phyloP scores from a whole-genome alignment of 2,797 vertebrate genomes.

The Rhinichthys osculus region DNA sequence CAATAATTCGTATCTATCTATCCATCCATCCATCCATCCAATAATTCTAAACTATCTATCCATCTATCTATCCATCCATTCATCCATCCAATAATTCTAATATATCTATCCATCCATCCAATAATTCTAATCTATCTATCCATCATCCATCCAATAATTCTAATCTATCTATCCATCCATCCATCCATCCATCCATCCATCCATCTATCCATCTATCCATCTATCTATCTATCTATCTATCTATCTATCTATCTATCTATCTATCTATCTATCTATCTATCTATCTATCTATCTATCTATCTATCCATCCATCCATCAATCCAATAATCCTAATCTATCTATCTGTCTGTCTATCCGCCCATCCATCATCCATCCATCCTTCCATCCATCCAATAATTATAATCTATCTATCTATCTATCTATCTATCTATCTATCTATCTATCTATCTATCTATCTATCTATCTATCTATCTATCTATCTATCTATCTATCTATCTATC shows the following conservation, averaged over 20 bases:
- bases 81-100: too few relatives aligned
- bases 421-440: neutral
- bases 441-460: accelerated
- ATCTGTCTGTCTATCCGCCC: too few relatives aligned
- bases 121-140: neutral
- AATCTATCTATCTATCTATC: neutral
- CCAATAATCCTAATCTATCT: too few relatives aligned
- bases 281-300: accelerated
- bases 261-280: accelerated
- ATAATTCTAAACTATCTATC: too few relatives aligned
- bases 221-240: neutral
- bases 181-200: neutral
- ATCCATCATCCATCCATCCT: too few relatives aligned
- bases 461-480: too few relatives aligned
- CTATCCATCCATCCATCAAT: neutral
- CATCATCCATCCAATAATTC: too few relatives aligned
- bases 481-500: too few relatives aligned
- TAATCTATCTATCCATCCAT: accelerated
- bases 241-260: accelerated
- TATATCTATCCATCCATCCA: neutral
- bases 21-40: too few relatives aligned
- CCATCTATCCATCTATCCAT: accelerated
- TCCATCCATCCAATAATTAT: neutral
- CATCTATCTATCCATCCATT: too few relatives aligned
- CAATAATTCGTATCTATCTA: too few relatives aligned